Conservation (phyloP, 2,797 vertebrate species). For the Alfaro cultratus region DNA sequence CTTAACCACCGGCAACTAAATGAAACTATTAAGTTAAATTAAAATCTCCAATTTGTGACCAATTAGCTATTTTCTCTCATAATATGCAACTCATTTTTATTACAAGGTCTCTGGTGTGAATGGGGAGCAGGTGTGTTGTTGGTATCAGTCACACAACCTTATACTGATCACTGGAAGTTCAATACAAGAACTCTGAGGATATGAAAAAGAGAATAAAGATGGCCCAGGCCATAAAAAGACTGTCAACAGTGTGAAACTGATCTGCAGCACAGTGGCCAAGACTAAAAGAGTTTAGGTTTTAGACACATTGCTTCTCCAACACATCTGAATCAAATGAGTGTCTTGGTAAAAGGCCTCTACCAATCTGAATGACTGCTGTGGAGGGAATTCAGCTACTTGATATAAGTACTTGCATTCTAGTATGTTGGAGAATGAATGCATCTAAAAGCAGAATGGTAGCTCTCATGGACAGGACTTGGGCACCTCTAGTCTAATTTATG, state of each 20-base stretch:
- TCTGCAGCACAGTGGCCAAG: neutral
- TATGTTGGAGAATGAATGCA: too few species aligned
- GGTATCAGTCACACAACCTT: neutral
- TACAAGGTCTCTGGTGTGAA: neutral
- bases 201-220: neutral
- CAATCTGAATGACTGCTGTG: too few species aligned
- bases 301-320: too few species aligned
- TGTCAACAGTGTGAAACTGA: neutral
- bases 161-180: neutral
- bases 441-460: too few species aligned
- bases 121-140: neutral
- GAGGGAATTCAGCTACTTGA: too few species aligned
- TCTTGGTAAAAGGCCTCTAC: too few species aligned
- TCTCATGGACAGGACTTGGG: too few species aligned
- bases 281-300: too few species aligned
- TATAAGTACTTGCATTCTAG: too few species aligned
- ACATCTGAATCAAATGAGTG: neutral
- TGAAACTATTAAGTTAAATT: neutral
- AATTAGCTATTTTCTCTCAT: neutral
- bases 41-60: neutral
- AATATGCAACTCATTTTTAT: neutral
- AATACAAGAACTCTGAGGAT: neutral
- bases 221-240: neutral
- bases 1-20: neutral
- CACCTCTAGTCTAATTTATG: neutral